A percentile compares a stretch with the other conserved stretches of the same genome.
These are phyloP conservation scores for Thymallus thymallus DNA, from an alignment of 2,113 vertebrate genomes.

Conservation along the genomic window DNA sequence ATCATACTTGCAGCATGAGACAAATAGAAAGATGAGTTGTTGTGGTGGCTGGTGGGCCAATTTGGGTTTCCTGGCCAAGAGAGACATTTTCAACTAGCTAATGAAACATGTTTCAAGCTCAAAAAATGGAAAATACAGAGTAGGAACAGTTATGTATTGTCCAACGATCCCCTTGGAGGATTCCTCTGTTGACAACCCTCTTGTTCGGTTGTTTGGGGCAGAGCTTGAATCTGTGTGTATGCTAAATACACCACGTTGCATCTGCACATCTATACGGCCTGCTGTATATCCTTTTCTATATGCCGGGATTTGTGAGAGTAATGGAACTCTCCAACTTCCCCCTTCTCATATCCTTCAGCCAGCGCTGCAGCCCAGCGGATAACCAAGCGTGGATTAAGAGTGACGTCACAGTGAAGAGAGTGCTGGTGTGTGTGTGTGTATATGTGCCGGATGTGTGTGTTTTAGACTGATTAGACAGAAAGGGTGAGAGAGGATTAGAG, in stretches of 20 bases:
- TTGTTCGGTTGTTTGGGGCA: constrained; percentile 22
- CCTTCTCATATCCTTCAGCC: constrained; percentile 53
- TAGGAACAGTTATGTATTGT: background rate
- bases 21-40: background rate
- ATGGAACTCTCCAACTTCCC: constrained; percentile 10
- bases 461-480: constrained; percentile 75
- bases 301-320: constrained; percentile 23
- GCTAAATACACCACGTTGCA: constrained; percentile 28
- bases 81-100: background rate
- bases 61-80: background rate
- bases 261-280: constrained; percentile 23
- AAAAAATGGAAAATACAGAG: background rate
- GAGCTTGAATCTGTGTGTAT: constrained; percentile 25
- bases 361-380: constrained; percentile 68
- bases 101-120: background rate
- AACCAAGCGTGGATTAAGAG: constrained; percentile 71
- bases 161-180: background rate
- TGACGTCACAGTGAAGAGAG: constrained; percentile 73
- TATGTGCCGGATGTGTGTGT: constrained; percentile 51
- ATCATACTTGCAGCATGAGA: background rate
- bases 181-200: background rate
- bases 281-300: constrained; percentile 19
- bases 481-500: constrained; percentile 75
- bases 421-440: constrained; percentile 15
- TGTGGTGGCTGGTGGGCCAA: background rate